These are phyloP conservation scores for Oligia latruncula DNA, from an alignment of 2,888 invertebrate species.

Conservation along the genomic window DNA sequence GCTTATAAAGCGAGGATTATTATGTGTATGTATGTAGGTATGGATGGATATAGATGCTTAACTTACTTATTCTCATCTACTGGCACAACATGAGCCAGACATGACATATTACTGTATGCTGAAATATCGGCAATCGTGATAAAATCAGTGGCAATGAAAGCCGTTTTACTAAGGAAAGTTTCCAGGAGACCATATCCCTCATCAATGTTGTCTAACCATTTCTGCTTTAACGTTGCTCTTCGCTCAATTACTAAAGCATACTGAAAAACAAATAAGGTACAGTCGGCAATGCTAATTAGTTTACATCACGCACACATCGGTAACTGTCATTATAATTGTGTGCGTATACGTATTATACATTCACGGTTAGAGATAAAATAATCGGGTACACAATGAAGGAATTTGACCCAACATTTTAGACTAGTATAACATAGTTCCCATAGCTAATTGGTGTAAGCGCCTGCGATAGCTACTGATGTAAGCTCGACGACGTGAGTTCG, in stretches of 20 bases:
- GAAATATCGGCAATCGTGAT: slow-evolving; percentile 89
- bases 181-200: slow-evolving; percentile 87
- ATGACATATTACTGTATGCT: slow-evolving; percentile 76
- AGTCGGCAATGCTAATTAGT: no score
- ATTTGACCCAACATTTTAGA: no score
- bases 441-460: no score
- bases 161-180: slow-evolving; percentile 81
- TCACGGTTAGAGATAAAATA: no score
- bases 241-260: slow-evolving; percentile 75
- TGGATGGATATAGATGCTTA: background rate
- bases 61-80: slow-evolving; percentile 73
- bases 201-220: slow-evolving; percentile 77
- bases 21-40: background rate
- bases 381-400: no score
- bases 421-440: no score
- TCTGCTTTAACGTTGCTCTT: slow-evolving; percentile 74
- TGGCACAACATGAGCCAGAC: slow-evolving; percentile 72
- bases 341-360: no score
- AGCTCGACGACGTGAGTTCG: no score
- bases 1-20: no score
- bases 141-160: slow-evolving; percentile 87
- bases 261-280: slow-evolving; percentile 66
- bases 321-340: no score
- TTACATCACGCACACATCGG: no score
- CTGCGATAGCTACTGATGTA: no score